phyloP scores from a whole-genome alignment of 2,888 invertebrate genomes.

The Neoaliturus tenellus region DNA sequence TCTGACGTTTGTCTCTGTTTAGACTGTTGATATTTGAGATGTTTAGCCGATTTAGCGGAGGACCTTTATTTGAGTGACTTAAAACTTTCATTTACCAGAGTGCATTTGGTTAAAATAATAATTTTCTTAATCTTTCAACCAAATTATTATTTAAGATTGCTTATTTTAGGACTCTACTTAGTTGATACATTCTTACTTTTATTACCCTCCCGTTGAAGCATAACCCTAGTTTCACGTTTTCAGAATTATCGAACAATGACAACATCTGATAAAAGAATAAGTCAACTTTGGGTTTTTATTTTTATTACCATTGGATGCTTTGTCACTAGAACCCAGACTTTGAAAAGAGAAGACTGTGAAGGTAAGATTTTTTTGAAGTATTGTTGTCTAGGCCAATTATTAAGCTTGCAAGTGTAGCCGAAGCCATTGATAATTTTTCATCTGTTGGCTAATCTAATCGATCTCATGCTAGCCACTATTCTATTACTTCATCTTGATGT shows the following conservation, averaged over 20 bases:
- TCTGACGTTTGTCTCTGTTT: neutral
- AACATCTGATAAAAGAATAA: neutral
- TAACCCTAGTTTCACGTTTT: no score
- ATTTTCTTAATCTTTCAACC: neutral
- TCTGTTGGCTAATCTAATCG: no score
- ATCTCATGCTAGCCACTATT: no score
- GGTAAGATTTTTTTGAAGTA: constrained; percentile 72
- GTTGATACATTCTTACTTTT: neutral
- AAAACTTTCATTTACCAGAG: no score
- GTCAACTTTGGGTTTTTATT: neutral
- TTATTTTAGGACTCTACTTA: neutral
- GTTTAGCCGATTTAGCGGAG: no score
- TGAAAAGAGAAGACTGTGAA: constrained; percentile 91
- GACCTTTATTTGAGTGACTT: no score
- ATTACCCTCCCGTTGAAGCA: no score
- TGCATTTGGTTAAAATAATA: no score
- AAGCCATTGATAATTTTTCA: no score
- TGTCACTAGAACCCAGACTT: constrained; percentile 68
- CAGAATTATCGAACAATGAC: no score
- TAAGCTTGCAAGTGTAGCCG: no score
- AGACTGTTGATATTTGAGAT: neutral
- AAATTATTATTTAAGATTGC: neutral
- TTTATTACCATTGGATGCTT: neutral
- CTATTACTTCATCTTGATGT: no score
- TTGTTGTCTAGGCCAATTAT: neutral